phyloP scores from a whole-genome alignment of 2,888 invertebrate species.

The Dryobotodes eremita region DNA sequence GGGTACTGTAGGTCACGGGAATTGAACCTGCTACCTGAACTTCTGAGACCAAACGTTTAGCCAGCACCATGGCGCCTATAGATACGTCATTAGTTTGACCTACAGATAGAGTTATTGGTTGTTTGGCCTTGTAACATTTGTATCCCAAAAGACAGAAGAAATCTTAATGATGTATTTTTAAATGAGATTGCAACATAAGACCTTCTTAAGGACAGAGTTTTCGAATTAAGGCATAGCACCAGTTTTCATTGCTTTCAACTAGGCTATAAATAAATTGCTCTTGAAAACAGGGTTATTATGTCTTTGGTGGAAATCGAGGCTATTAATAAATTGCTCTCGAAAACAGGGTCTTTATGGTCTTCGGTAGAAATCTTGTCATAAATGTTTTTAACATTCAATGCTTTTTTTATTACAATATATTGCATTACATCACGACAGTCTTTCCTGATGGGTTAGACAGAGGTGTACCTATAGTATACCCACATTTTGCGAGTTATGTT shows the following conservation, averaged over 20 bases:
- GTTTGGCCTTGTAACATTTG: background rate
- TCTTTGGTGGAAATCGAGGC: background rate
- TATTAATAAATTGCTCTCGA: constrained; percentile 42
- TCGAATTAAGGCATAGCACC: background rate
- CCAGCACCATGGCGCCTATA: background rate
- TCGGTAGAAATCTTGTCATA: background rate
- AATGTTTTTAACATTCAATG: background rate
- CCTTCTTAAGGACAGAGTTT: constrained; percentile 14
- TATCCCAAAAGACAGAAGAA: constrained; percentile 19
- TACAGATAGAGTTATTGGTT: background rate
- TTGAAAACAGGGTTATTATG: constrained; percentile 16
- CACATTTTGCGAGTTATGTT: background rate
- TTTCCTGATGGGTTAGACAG: background rate
- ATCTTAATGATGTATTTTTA: background rate
- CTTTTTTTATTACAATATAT: background rate
- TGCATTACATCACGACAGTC: too few relatives aligned
- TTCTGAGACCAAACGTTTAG: background rate
- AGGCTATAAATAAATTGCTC: constrained; percentile 34
- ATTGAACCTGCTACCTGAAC: background rate
- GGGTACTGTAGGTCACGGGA: background rate
- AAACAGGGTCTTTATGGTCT: background rate
- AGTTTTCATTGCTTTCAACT: constrained; percentile 29
- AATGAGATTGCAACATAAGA: constrained; percentile 26
- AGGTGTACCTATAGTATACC: too few relatives aligned
- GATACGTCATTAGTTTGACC: background rate